Conservation (phyloP, 1,140 invertebrate genomes). For the Cydia strobilella region DNA sequence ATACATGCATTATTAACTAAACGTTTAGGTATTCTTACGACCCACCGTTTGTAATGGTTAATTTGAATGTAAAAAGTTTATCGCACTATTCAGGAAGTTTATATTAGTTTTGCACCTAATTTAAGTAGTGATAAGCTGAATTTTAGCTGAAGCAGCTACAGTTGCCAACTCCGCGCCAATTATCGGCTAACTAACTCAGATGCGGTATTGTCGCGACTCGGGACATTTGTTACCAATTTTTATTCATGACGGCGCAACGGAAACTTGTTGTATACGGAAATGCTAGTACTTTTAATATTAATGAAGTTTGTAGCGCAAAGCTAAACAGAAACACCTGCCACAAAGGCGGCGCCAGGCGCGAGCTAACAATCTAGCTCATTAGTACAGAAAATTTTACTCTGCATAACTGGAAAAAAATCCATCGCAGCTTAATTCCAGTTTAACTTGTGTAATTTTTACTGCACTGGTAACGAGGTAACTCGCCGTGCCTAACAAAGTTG, state of each 20-base stretch:
- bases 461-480: conserved; percentile 70
- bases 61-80: conserved; percentile 21
- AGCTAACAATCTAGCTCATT: conserved; percentile 68
- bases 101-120: conserved; percentile 25
- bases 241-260: conserved; percentile 20
- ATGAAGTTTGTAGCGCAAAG: conserved; percentile 46
- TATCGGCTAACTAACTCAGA: conserved; percentile 30
- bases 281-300: conserved; percentile 43
- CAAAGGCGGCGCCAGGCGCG: conserved; percentile 46
- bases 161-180: conserved; percentile 26
- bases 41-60: background rate
- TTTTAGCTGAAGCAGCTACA: conserved; percentile 17
- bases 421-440: conserved; percentile 66
- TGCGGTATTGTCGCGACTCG: conserved; percentile 29
- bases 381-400: conserved; percentile 57
- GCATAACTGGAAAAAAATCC: conserved; percentile 57
- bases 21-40: conserved; percentile 2
- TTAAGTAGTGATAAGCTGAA: conserved; percentile 15
- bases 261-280: conserved; percentile 23
- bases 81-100: conserved; percentile 1
- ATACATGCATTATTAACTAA: conserved; percentile 28
- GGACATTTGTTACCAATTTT: conserved; percentile 23
- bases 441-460: conserved; percentile 64
- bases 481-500: conserved; percentile 69
- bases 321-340: conserved; percentile 53